Conservation (phyloP, 2,113 vertebrate genomes). For the Crotalus viridis region DNA sequence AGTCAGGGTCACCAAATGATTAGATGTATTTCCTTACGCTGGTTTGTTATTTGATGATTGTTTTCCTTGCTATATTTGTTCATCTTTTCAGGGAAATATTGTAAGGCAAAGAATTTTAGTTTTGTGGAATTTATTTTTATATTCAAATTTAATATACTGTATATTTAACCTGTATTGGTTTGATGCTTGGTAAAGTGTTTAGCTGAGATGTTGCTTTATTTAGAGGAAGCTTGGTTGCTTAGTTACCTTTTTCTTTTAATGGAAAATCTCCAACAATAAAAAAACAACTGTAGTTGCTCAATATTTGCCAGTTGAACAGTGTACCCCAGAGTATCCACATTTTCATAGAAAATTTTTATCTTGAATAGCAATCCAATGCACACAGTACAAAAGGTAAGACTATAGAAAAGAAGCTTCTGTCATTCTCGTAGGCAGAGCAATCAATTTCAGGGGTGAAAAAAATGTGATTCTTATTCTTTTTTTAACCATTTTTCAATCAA, state of each 20-base stretch:
- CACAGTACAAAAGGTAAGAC: background rate
- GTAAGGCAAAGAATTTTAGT: background rate
- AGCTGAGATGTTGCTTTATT: background rate
- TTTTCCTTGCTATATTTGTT: background rate
- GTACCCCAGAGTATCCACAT: background rate
- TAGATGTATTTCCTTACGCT: background rate
- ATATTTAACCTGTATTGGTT: constrained; percentile 1
- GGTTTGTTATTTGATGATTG: background rate
- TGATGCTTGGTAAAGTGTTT: constrained; percentile 11
- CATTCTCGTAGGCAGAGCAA: background rate
- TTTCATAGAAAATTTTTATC: background rate
- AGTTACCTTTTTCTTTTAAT: constrained; percentile 22
- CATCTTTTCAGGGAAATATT: background rate
- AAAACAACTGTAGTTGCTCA: constrained; percentile 12
- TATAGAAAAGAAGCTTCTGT: background rate
- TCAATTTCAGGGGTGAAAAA: background rate
- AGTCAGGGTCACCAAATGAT: background rate
- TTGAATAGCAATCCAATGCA: background rate
- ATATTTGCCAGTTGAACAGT: background rate
- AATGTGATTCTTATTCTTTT: background rate
- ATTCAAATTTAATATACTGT: background rate
- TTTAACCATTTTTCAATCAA: background rate
- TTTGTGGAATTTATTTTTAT: background rate
- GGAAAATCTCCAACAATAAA: constrained; percentile 16
- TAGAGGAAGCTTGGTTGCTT: constrained; percentile 22